Evolutionary conservation across 2,888 invertebrate genomes (phyloP), one percentile per base, ranked within the genome.

Genomic region (Cryptophagus acutangulus): DNA sequence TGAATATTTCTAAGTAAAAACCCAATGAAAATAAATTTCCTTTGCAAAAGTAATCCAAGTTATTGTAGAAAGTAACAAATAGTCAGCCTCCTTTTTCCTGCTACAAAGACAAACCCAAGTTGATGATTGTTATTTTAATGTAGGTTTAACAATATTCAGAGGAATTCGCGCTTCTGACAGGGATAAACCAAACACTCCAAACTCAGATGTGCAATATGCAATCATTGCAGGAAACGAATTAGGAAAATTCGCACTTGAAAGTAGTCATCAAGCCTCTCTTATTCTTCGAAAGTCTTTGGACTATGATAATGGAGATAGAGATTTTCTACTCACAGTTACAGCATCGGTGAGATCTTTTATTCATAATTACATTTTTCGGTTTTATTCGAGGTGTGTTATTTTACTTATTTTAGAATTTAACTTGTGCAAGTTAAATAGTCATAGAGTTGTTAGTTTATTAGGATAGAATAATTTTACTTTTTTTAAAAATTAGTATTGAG

Each of bases 121-220:
- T n/a, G n/a, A n/a, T n/a, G n/a, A n/a, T n/a, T n/a, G n/a, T n/a
- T n/a, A n/a, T n/a, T n/a, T n/a, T n/a, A n/a, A n/a, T 66, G 20
- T 71, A 82, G 90, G 89, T 41, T 73, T 87, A 44, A 87, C 87
- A 16, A 78, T 91, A 50, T 90, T 87, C 67, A 79, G 84, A 51
- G 84, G 84, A 9, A 86, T 91, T 49, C 78, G 78, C 36, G 89
- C 90, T 0, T 77, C 82, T 33, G 90, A 90, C 69, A 77, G 83
- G 3, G 90, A 90, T 66, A 88, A 88, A 65, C 89, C 89, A 0
- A 88, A 89, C 68, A 90, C 87, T 0, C 88, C 87, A 1, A 90
- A 90, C 70, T 89, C 89, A 0, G 88, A 89, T 54, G 79, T 90
- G 15, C 84, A 87, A 60, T 88, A 87, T 69, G 81, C 82, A 55